A percentile compares a stretch with the other conserved stretches of the same genome.
These are phyloP conservation scores for Poicephalus meyeri DNA, from an alignment of 2,113 vertebrate species.

Conservation along the genomic window DNA sequence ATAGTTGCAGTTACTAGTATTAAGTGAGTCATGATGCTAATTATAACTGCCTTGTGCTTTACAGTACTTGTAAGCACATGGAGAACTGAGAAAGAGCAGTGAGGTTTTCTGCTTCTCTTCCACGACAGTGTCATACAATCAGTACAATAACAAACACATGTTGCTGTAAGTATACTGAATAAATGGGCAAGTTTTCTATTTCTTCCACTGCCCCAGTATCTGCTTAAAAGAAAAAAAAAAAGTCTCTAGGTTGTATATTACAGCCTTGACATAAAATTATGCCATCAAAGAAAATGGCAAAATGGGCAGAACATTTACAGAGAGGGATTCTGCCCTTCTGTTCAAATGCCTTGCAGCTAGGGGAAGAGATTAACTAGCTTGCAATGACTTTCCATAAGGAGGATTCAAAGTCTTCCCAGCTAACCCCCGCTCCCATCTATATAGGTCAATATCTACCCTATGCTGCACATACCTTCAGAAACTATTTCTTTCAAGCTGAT, in stretches of 20 bases:
- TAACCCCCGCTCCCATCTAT: neutral
- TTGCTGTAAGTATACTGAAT: neutral
- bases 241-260: neutral
- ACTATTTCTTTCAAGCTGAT: neutral
- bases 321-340: neutral
- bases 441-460: neutral
- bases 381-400: neutral
- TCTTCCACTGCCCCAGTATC: neutral
- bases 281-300: neutral
- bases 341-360: neutral
- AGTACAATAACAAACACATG: neutral
- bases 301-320: neutral
- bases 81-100: conserved; percentile 11
- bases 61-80: neutral
- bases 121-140: neutral
- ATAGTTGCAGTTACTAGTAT: neutral
- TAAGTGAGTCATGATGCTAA: conserved; percentile 67
- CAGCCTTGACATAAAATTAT: neutral
- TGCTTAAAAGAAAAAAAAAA: neutral
- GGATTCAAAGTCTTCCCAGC: neutral
- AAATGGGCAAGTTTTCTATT: neutral
- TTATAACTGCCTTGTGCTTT: neutral
- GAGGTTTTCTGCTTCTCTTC: neutral
- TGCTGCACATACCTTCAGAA: neutral
- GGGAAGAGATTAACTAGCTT: neutral